Conservation (phyloP, 2,888 invertebrate genomes). For the Idaea straminata region DNA sequence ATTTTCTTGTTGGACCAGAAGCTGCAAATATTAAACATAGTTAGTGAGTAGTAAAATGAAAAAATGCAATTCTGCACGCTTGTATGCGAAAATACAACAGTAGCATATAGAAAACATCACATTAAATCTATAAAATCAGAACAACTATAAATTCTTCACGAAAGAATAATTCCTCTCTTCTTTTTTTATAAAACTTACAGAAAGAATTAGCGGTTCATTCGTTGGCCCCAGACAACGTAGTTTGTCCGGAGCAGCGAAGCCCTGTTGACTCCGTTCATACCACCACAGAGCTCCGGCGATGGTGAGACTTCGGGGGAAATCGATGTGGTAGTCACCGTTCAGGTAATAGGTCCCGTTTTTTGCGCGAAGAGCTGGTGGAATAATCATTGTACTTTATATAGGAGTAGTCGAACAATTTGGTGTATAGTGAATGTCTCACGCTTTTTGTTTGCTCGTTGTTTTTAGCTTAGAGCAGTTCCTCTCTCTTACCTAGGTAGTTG, state of each 20-base stretch:
- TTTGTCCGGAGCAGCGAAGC: constrained; percentile 91
- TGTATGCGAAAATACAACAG: too few relatives aligned
- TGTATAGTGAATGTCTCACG: neutral
- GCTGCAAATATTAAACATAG: constrained; percentile 57
- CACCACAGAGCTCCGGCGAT: constrained; percentile 93
- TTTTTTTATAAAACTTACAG: constrained; percentile 71
- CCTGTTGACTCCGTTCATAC: constrained; percentile 91
- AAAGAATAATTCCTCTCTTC: neutral
- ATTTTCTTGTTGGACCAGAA: constrained; percentile 89
- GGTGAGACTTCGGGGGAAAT: constrained; percentile 88
- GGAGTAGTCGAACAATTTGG: constrained; percentile 23
- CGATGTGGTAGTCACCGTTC: constrained; percentile 97
- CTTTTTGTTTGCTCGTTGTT: too few relatives aligned
- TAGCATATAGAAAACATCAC: too few relatives aligned
- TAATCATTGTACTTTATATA: neutral
- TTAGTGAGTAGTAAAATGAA: neutral
- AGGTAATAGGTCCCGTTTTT: constrained; percentile 92
- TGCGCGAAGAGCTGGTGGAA: constrained; percentile 85
- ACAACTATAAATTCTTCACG: neutral
- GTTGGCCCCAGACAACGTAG: constrained; percentile 92
- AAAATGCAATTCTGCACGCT: too few relatives aligned
- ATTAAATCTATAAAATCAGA: too few relatives aligned
- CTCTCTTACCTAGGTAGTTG: constrained; percentile 89
- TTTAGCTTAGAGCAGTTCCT: too few relatives aligned
- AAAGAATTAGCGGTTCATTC: constrained; percentile 92